phyloP scores from a whole-genome alignment of 2,797 vertebrate species.

The Tenualosa thibaudeaui region DNA sequence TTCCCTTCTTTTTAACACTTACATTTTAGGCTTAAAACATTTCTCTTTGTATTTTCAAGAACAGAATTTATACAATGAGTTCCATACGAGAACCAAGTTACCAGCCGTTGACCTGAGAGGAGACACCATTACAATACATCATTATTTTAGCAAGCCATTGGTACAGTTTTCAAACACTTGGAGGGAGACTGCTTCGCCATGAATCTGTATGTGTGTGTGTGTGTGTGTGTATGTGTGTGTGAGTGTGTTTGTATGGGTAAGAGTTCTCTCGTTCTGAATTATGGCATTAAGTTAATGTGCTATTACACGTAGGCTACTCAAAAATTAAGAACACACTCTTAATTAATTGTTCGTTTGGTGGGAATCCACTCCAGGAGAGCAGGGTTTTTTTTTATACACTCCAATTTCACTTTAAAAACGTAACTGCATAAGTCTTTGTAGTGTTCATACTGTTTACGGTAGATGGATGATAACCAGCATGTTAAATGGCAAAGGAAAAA shows the following conservation, averaged over 20 bases:
- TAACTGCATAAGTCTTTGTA: constrained; percentile 70
- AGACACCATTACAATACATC: constrained; percentile 99
- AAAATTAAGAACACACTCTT: constrained; percentile 21
- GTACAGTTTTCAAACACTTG: constrained; percentile 85
- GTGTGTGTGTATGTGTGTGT: constrained; percentile 14
- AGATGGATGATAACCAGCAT: constrained; percentile 85
- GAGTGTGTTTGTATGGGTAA: constrained; percentile 61
- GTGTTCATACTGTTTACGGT: constrained; percentile 43
- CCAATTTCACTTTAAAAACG: constrained; percentile 66
- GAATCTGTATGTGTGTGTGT: constrained; percentile 57
- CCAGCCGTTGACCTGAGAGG: constrained; percentile 99
- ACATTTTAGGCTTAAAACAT: constrained; percentile 61
- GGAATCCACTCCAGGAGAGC: background rate
- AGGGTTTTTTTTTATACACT: constrained; percentile 5
- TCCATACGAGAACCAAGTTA: constrained; percentile 84
- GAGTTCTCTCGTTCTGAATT: constrained; percentile 28
- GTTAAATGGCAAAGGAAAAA: constrained; percentile 85
- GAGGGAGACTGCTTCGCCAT: constrained; percentile 40
- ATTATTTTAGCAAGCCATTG: constrained; percentile 98
- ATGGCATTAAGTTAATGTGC: constrained; percentile 26
- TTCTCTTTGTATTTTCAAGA: constrained; percentile 56
- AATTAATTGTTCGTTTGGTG: constrained; percentile 23
- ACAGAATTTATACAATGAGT: constrained; percentile 65
- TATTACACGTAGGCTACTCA: constrained; percentile 15
- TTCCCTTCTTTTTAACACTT: constrained; percentile 72